Conservation (phyloP, 2,113 vertebrate genomes). For the Megaleporinus macrocephalus region DNA sequence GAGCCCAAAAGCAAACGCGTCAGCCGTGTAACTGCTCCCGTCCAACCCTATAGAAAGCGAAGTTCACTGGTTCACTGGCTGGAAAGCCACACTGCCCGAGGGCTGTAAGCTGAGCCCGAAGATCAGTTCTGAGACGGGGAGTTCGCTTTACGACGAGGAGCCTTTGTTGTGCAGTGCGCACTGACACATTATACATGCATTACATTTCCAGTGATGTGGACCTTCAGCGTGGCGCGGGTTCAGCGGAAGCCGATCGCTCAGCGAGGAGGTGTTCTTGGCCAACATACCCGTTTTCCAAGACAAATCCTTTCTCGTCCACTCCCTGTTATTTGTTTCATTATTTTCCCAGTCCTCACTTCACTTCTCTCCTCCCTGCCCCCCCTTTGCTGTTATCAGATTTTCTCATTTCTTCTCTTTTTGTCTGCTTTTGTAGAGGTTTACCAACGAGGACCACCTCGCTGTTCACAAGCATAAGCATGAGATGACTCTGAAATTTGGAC, state of each 20-base stretch:
- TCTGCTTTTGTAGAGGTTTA: conserved; percentile 86
- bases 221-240: conserved; percentile 51
- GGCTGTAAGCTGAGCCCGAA: conserved; percentile 42
- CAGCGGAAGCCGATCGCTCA: conserved; percentile 60
- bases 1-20: not conserved
- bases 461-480: conserved; percentile 99
- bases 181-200: conserved; percentile 38
- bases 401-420: conserved; percentile 31
- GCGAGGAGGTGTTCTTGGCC: conserved; percentile 41
- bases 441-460: conserved; percentile 98
- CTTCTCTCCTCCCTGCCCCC: conserved; percentile 1
- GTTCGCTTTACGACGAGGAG: conserved; percentile 45
- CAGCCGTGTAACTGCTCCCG: not conserved
- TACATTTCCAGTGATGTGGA: conserved; percentile 33
- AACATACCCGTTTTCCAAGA: conserved; percentile 23
- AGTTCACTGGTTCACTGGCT: not conserved
- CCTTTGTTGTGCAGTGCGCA: conserved; percentile 42
- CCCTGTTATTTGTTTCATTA: conserved; percentile 36
- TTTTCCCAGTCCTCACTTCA: conserved; percentile 15
- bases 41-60: not conserved
- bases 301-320: conserved; percentile 41
- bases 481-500: conserved; percentile 98
- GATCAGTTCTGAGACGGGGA: conserved; percentile 30
- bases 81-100: not conserved
- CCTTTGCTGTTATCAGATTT: not conserved